These are phyloP conservation scores for Ficedula albicollis DNA, from an alignment of 2,797 vertebrate species.

Conservation along the genomic window DNA sequence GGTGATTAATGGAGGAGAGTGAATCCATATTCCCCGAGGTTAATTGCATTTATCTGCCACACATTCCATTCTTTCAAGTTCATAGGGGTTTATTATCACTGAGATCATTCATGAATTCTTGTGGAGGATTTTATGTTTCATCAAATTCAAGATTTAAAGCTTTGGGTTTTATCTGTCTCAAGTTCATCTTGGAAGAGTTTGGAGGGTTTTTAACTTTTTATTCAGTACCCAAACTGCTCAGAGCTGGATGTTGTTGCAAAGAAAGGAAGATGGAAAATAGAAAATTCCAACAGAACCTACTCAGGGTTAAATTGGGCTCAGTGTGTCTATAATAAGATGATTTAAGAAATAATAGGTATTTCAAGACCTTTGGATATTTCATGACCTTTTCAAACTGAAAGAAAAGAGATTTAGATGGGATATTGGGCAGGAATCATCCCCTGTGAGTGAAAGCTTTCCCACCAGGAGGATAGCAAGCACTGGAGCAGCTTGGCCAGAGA, in stretches of 20 bases:
- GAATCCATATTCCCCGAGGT: slow-evolving; percentile 12
- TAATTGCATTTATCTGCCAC: slow-evolving; percentile 39
- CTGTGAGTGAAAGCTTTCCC: background rate
- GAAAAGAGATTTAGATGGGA: background rate
- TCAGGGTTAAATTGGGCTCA: background rate
- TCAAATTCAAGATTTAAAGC: slow-evolving; percentile 19
- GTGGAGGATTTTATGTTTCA: background rate
- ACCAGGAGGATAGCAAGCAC: background rate
- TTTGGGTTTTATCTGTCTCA: background rate
- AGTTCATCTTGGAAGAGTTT: background rate
- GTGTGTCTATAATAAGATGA: background rate
- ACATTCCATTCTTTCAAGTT: slow-evolving; percentile 16
- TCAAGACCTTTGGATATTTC: background rate
- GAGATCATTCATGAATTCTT: slow-evolving; percentile 34
- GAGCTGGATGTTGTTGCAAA: background rate
- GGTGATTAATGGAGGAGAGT: slow-evolving; percentile 14
- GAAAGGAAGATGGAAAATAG: background rate
- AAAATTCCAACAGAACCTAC: accelerated
- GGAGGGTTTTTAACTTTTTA: background rate
- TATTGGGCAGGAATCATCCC: background rate
- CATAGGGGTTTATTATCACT: slow-evolving; percentile 13
- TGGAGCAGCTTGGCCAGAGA: background rate
- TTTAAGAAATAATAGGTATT: background rate
- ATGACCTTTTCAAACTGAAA: background rate
- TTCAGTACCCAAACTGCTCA: background rate